Percentiles rank a stretch among this genome's conserved stretches.
Evolutionary conservation across 2,888 invertebrate species (phyloP).

Genomic region (Drosophila bunnanda): DNA sequence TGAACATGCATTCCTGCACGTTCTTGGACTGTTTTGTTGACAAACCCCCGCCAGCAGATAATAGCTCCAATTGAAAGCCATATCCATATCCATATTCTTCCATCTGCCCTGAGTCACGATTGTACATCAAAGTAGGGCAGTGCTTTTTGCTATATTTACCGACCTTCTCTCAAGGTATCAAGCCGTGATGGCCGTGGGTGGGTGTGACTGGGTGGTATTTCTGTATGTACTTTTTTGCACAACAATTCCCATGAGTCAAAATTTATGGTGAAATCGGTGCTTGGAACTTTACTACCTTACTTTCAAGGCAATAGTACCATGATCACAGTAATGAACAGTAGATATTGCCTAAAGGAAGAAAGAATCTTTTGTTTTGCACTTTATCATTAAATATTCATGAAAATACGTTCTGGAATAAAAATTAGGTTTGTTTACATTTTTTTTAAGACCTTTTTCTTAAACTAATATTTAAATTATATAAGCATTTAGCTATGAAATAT

Average conservation of each 20-base stretch:
- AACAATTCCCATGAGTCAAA: constrained; percentile 26
- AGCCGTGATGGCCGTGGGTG: constrained; percentile 7
- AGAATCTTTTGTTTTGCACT: neutral
- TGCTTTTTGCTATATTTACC: constrained; percentile 12
- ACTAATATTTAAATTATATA: too few species aligned
- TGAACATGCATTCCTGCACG: constrained; percentile 19
- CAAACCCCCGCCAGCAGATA: constrained; percentile 8
- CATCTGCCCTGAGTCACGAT: constrained; percentile 18
- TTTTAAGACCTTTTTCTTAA: too few species aligned
- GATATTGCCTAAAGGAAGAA: neutral
- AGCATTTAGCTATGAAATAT: too few species aligned
- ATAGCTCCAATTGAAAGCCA: constrained; percentile 16
- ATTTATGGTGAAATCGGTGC: constrained; percentile 10
- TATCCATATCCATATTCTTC: constrained; percentile 4
- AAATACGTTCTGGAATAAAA: neutral
- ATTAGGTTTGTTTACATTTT: too few species aligned
- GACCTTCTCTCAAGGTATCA: constrained; percentile 6
- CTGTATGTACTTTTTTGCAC: constrained; percentile 2
- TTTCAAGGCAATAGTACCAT: neutral
- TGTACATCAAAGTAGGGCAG: constrained; percentile 18
- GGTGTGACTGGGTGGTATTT: constrained; percentile 21
- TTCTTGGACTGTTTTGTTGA: constrained; percentile 10
- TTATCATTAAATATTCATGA: neutral
- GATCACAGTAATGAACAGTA: neutral
- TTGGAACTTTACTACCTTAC: neutral